Percentiles rank a stretch among this genome's conserved stretches.
Conservation (phyloP, 2,113 vertebrate species). For the Corythornis vintsioides region DNA sequence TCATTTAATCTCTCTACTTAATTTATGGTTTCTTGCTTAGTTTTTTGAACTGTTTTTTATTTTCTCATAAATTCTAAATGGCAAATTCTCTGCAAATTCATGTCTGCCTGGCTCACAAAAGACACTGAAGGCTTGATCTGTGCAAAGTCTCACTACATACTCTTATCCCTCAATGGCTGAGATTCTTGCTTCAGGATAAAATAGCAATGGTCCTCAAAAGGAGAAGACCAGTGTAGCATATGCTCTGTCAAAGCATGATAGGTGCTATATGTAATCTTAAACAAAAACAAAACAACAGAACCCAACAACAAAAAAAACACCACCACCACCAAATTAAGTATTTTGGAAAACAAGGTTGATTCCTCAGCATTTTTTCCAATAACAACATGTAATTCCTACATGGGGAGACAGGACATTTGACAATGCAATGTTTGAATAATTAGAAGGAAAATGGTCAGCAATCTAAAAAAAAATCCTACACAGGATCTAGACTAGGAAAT, state of each 20-base stretch:
- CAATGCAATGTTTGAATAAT: background rate
- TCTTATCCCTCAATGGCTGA: background rate
- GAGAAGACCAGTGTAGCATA: background rate
- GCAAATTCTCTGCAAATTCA: background rate
- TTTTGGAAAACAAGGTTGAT: background rate
- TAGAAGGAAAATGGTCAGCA: background rate
- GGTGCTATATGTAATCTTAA: background rate
- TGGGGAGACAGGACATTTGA: background rate
- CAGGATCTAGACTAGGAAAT: background rate
- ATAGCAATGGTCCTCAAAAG: background rate
- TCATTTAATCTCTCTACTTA: background rate
- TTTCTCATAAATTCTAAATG: background rate
- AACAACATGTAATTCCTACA: background rate
- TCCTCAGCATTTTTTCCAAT: background rate
- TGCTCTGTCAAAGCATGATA: background rate
- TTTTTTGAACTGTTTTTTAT: background rate
- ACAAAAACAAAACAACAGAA: background rate
- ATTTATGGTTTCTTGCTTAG: background rate
- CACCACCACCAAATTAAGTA: background rate
- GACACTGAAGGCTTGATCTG: background rate
- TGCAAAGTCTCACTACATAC: background rate
- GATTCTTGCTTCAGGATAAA: background rate
- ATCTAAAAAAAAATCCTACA: background rate
- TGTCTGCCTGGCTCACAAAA: background rate
- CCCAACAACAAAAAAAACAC: too few species aligned